phyloP scores from a whole-genome alignment of 2,113 vertebrate species.

The Tichodroma muraria region DNA sequence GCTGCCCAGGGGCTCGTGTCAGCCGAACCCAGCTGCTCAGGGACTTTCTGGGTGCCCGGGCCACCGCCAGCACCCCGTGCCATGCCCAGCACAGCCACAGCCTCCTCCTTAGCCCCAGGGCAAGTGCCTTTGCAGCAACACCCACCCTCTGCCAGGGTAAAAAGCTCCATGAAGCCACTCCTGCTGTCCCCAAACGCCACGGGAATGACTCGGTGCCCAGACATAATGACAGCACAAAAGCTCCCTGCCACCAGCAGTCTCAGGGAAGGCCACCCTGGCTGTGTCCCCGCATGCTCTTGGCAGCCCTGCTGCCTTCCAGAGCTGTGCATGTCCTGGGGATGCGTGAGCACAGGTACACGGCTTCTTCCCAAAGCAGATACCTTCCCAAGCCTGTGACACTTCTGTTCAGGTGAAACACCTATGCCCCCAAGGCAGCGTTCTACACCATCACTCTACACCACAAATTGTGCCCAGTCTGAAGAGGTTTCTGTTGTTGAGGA shows the following conservation, averaged over 20 bases:
- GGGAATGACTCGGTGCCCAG: neutral
- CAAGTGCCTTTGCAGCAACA: neutral
- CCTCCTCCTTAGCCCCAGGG: neutral
- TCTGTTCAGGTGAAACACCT: neutral
- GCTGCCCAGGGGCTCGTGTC: neutral
- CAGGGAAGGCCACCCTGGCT: neutral
- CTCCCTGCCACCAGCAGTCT: neutral
- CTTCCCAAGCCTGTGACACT: fast-evolving
- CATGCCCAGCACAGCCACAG: neutral
- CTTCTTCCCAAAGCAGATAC: neutral
- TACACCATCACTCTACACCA: neutral
- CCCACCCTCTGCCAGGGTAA: neutral
- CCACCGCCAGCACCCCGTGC: neutral
- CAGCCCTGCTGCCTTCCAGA: neutral
- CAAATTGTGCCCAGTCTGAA: neutral
- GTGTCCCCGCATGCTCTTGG: fast-evolving
- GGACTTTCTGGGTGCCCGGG: neutral
- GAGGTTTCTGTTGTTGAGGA: neutral
- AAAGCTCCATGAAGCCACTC: neutral
- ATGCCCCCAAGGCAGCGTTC: neutral
- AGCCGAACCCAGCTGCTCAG: neutral
- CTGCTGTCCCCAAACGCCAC: neutral
- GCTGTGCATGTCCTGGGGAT: fast-evolving
- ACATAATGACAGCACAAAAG: neutral
- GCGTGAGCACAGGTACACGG: neutral